phyloP scores from a whole-genome alignment of 2,888 invertebrate genomes.

The Lepidochitona cinerea region DNA sequence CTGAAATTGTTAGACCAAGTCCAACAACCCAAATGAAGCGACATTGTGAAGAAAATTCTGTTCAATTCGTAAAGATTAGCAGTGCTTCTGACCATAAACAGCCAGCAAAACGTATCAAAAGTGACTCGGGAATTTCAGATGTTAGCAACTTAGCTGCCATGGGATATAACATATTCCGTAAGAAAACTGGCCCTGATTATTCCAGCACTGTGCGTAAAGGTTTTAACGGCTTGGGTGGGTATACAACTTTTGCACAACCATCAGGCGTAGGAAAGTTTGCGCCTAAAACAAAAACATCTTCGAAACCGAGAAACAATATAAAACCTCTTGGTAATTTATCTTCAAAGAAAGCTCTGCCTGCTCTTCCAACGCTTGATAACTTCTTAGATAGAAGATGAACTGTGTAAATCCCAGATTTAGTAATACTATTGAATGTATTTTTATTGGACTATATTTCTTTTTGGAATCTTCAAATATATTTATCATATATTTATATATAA shows the following conservation, averaged over 20 bases:
- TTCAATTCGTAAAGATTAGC: conserved; percentile 47
- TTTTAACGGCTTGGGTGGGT: conserved; percentile 58
- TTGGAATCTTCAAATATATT: no score
- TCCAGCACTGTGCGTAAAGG: conserved; percentile 48
- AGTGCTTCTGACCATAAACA: conserved; percentile 39
- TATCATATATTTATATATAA: no score
- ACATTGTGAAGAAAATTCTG: conserved; percentile 37
- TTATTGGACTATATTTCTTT: no score
- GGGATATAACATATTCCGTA: conserved; percentile 52
- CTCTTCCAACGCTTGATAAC: no score
- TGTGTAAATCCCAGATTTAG: no score
- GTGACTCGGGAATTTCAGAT: conserved; percentile 27
- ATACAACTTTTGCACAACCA: conserved; percentile 48
- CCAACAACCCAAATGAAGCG: conserved; percentile 22
- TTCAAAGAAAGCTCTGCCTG: no score
- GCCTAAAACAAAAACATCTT: neutral
- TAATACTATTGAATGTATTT: no score
- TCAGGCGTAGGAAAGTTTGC: conserved; percentile 16
- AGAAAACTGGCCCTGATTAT: conserved; percentile 33
- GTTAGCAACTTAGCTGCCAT: conserved; percentile 25
- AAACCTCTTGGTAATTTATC: no score
- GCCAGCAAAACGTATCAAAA: conserved; percentile 31
- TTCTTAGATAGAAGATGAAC: no score
- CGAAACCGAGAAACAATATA: neutral
- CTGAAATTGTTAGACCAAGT: conserved; percentile 28